Conservation (phyloP, 2,797 vertebrate species). For the Alcedo quadribrachys region DNA sequence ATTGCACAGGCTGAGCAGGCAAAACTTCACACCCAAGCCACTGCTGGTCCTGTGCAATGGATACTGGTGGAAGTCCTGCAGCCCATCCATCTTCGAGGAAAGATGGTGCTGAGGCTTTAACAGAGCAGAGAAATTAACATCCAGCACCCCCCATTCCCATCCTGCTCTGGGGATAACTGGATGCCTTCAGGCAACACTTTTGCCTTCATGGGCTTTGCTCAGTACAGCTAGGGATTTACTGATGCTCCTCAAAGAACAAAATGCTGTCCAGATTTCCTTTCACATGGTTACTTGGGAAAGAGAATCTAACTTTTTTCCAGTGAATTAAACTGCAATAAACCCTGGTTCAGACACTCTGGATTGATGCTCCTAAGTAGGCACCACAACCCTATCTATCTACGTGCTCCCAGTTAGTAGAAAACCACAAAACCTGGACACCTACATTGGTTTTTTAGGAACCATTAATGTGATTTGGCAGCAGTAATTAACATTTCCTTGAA, state of each 20-base stretch:
- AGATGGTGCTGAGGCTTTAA: neutral
- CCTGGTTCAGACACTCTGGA: rapidly evolving
- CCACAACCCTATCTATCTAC: neutral
- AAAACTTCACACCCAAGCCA: neutral
- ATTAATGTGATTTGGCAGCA: neutral
- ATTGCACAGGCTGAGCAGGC: rapidly evolving
- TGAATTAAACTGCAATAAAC: neutral
- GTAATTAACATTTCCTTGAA: conserved; percentile 36
- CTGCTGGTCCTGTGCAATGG: neutral
- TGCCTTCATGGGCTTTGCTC: neutral
- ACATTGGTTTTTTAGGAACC: neutral
- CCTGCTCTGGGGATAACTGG: neutral
- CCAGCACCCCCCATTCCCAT: neutral
- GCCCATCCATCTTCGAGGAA: neutral
- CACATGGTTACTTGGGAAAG: neutral
- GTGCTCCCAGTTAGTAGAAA: neutral
- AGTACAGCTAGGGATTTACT: neutral
- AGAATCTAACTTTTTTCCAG: neutral
- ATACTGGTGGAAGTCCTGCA: neutral
- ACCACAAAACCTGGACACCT: neutral
- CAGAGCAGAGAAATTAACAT: neutral
- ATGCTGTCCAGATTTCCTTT: neutral
- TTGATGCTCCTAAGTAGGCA: neutral
- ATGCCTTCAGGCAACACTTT: rapidly evolving
- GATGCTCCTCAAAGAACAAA: neutral